A percentile compares a stretch with the other conserved stretches of the same genome.
Evolutionary conservation across 2,888 invertebrate species (phyloP).

Genomic region (Ernsta delagoae): DNA sequence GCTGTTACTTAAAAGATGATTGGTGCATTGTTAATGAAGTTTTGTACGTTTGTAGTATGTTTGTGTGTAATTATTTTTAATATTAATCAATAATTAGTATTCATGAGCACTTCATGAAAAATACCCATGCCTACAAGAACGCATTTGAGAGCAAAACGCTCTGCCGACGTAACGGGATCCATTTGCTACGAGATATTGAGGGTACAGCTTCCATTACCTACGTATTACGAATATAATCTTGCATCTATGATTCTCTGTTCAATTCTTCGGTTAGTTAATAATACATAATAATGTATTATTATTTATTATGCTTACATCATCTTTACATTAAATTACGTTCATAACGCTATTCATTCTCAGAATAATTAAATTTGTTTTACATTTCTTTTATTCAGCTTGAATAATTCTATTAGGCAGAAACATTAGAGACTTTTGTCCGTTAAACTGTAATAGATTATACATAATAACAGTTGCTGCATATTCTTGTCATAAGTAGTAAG

Average conservation of each 20-base stretch:
- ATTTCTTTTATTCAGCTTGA: neutral
- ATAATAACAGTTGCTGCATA: too few relatives aligned
- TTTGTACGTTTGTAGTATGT: neutral
- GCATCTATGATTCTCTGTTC: conserved; percentile 2
- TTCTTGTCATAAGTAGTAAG: conserved; percentile 6
- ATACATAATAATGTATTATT: too few relatives aligned
- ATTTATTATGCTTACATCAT: too few relatives aligned
- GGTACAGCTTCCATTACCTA: conserved; percentile 45
- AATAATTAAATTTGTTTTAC: neutral
- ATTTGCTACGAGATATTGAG: conserved; percentile 50
- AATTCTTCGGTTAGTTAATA: neutral
- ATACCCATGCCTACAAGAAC: too few relatives aligned
- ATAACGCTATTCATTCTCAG: neutral
- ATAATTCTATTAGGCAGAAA: neutral
- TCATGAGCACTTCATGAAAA: too few relatives aligned
- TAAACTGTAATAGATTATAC: too few relatives aligned
- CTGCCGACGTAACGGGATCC: conserved; percentile 56
- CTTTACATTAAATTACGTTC: too few relatives aligned
- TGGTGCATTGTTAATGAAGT: conserved; percentile 6
- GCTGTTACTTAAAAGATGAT: too few relatives aligned
- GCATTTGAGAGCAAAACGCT: too few relatives aligned
- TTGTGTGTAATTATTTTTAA: neutral
- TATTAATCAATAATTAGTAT: too few relatives aligned
- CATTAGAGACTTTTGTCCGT: too few relatives aligned
- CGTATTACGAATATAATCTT: conserved; percentile 27